Evolutionary conservation across 2,113 vertebrate species (phyloP), one percentile per base, ranked within the genome.

Genomic region (Ophiodon elongatus): DNA sequence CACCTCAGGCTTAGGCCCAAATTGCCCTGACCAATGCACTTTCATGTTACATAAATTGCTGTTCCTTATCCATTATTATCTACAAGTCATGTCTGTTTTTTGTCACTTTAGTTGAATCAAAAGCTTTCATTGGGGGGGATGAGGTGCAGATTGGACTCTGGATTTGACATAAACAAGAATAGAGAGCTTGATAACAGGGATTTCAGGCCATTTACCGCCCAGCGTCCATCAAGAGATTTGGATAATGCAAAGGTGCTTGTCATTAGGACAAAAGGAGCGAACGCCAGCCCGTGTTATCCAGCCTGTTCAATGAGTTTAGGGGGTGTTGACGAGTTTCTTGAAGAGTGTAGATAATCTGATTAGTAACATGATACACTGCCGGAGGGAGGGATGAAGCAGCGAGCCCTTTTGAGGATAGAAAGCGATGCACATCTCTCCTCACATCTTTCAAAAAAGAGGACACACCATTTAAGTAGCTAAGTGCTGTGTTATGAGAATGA

Each of bases 321-420:
- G 27, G 21, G 15, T 8, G 39, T 66, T 14, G 60, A 75, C 2
- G 13, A 73, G 71, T 81, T 84, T 69, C 74, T 84, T 82, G 35
- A 74, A 85, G 57, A 80, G 82, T 56, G 65, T 73, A 83, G 79
- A 87, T 91, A 90, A 91, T 90, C 74, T 89, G 87, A 90, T 91
- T 91, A 87, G 91, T 85, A 86, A 89, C 80, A 64, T 71, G 85
- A 89, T 89, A 75, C 83, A 64, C 64, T n/a, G 62, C 80, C 57
- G 27, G 21, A 68, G 73, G 86, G 64, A 59, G 60, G 62, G 43
- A 71, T 43, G 45, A 31, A 50, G 37, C 25, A 73, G 39, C 6
- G 0, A 50, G 10, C 60, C 50, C 73, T 87, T 85, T 50, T 56
- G 79, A 86, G 85, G 70, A 69, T 47, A 35, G 71, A 83, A 73